phyloP scores from a whole-genome alignment of 1,140 invertebrate species.

The Panulirus ornatus region DNA sequence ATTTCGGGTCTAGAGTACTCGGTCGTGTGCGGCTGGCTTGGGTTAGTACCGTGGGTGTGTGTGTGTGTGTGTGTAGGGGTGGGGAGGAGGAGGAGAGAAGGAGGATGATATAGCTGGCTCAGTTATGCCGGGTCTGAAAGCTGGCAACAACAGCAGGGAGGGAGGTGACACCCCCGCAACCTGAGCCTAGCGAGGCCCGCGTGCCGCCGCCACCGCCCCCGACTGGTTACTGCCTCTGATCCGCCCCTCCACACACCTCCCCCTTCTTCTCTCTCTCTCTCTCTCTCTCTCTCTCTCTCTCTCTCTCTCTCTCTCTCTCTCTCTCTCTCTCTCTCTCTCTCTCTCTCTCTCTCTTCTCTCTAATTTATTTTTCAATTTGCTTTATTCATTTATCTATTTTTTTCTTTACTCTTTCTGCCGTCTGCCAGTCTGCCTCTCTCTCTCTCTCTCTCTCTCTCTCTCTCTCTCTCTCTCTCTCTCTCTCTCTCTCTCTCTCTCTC shows the following conservation, averaged over 20 bases:
- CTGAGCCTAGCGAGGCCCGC: background rate
- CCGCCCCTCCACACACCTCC: no score
- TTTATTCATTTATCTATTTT: no score
- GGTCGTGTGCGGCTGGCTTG: no score
- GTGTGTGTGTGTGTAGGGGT: background rate
- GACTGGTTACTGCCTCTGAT: background rate
- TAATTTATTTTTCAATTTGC: background rate
- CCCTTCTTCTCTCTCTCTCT: background rate
- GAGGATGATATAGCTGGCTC: no score
- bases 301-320: constrained; percentile 36
- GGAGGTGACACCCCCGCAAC: background rate
- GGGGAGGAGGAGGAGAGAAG: background rate
- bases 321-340: constrained; percentile 29
- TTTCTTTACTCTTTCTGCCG: no score
- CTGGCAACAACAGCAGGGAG: no score
- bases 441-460: background rate
- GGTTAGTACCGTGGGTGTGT: no score
- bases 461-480: background rate
- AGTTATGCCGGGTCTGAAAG: no score
- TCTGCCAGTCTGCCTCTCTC: background rate
- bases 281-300: constrained; percentile 22
- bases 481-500: background rate
- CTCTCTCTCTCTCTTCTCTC: background rate
- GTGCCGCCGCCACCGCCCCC: background rate
- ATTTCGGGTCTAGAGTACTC: no score